Conservation (phyloP, 2,113 vertebrate species). For the Phylloscopus trochilus region DNA sequence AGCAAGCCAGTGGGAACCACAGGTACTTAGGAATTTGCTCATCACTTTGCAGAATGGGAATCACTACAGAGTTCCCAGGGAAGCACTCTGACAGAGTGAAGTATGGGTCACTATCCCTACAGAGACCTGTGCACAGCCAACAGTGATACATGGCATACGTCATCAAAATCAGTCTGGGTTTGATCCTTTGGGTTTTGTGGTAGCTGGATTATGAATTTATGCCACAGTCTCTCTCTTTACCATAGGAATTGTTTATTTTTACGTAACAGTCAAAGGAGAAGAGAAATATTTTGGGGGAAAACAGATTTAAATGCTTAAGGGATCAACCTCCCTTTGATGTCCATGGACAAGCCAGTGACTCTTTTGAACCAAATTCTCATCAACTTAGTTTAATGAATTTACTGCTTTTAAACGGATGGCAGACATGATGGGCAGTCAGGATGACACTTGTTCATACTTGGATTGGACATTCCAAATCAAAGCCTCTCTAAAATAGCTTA, state of each 20-base stretch:
- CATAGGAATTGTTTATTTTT: not conserved
- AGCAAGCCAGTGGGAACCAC: not conserved
- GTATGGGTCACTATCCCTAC: not conserved
- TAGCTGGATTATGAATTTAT: not conserved
- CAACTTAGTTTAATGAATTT: not conserved
- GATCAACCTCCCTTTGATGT: not conserved
- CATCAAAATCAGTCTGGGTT: not conserved
- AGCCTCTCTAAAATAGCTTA: not conserved
- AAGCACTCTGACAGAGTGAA: not conserved
- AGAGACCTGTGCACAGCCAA: not conserved
- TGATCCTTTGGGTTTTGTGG: not conserved
- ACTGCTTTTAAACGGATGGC: not conserved
- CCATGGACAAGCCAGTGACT: not conserved
- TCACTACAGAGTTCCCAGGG: not conserved
- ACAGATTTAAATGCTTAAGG: not conserved
- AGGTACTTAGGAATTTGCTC: not conserved
- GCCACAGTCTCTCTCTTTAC: not conserved
- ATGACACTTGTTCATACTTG: not conserved
- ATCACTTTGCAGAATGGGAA: not conserved
- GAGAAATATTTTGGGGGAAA: not conserved
- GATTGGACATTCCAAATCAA: constrained; percentile 2
- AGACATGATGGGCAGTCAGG: not conserved
- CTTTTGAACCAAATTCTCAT: not conserved
- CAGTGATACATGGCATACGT: not conserved
- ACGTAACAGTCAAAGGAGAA: not conserved